Conservation (phyloP, 2,797 vertebrate species). For the Ptychadena robeensis region DNA sequence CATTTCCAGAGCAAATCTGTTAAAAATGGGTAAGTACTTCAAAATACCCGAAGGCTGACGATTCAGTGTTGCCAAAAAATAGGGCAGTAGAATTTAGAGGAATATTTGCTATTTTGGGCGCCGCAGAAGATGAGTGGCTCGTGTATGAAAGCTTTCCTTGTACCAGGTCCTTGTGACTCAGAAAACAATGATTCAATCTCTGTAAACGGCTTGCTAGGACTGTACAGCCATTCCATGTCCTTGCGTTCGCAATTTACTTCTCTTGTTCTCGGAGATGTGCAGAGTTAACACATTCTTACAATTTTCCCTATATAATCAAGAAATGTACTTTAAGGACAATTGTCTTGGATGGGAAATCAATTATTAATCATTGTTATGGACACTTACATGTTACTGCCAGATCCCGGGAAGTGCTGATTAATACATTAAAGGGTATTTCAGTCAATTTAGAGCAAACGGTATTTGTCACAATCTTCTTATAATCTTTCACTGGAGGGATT, state of each 20-base stretch:
- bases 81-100: slow-evolving; percentile 4
- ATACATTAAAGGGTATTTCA: no score
- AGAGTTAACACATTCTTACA: background rate
- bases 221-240: background rate
- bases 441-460: no score
- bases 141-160: slow-evolving; percentile 36
- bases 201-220: background rate
- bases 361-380: no score
- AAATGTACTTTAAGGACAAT: no score
- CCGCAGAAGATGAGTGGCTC: background rate
- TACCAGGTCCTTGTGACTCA: slow-evolving; percentile 27
- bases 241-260: background rate
- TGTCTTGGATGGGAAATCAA: no score
- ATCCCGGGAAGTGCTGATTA: no score
- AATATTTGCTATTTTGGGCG: slow-evolving; percentile 34
- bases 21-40: slow-evolving; percentile 11
- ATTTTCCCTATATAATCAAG: background rate
- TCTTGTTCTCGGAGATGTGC: background rate
- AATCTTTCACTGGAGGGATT: no score
- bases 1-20: slow-evolving; percentile 26
- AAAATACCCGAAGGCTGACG: slow-evolving; percentile 21
- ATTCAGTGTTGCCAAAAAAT: slow-evolving; percentile 5
- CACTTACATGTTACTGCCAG: no score
- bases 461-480: no score
- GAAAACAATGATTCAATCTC: slow-evolving; percentile 3